Base-by-base conservation (phyloP, 2,888 invertebrate species). In the Hipparchia sbordonii region DNA sequence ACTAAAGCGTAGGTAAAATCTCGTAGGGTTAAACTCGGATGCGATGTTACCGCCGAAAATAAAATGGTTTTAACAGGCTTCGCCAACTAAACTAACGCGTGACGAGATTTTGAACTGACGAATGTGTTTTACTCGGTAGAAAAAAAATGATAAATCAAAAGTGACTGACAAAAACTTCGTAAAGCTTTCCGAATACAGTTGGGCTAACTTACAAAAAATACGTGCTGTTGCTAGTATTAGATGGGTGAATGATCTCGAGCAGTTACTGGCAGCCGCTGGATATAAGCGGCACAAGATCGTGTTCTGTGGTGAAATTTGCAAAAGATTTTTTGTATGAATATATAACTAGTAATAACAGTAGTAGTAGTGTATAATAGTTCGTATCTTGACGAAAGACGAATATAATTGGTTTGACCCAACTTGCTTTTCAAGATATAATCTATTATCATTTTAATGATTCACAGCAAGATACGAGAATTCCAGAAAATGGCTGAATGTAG, bases 71-170 rank as follows among this genome's bases (percentile, higher is more conserved):
- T 63, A 57, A 57, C 57, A 57, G 8, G 57, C 57, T 57, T 9
- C 57, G 13, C 13, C 23, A 57, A 57, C 57, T 57, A 57, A 57
- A 57, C 57, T 57, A 52, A 60, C 73, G 67, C 63, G 67, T 73
- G 70, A 71, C 71, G 73, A 54, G 66, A 66, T 71, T 66, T 62
- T 48, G 67, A 71, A 61, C 70, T 70, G 70, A 61, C 73, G 23
- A 13, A 57, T 57, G 57, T 57, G 39, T 57, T 57, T 13, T 13
- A 7, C 57, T 57, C 8, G 13, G 7, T 57, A 57, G 7, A 13
- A 57, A 57, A 57, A 39, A 39, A 39, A 4, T 56, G n/a, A 5
- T n/a, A 1, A 56, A 56, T 56, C 56, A 13, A 56, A 56, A 56
- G 56, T 56, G n/a, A 56, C 13, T 56, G 39, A 39, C 5, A 39